A percentile compares a stretch with the other conserved stretches of the same genome.
phyloP scores from a whole-genome alignment of 2,888 invertebrate species.

The Phlogophora meticulosa region DNA sequence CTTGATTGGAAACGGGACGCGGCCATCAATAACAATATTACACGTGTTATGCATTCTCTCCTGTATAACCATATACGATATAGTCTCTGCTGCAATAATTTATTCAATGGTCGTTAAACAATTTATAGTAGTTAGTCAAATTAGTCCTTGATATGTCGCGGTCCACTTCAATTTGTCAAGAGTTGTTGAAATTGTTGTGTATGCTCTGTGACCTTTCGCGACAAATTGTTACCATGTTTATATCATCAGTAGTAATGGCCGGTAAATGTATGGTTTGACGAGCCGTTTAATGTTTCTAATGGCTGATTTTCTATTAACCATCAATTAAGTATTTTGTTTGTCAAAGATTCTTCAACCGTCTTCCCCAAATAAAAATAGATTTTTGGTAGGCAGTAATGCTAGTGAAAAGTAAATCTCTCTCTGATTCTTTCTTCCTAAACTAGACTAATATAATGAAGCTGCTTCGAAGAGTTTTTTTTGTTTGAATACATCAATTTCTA shows the following conservation, averaged over 20 bases:
- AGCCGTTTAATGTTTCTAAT: not conserved
- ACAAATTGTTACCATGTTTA: slow-evolving; percentile 15
- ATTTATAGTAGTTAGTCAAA: slow-evolving; percentile 15
- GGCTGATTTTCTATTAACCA: not conserved
- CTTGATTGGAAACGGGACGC: too few species aligned
- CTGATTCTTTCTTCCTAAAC: not conserved
- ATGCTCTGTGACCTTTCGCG: slow-evolving; percentile 24
- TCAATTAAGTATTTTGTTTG: not conserved
- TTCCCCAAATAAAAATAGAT: not conserved
- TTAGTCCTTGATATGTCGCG: slow-evolving; percentile 39
- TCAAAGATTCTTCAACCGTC: not conserved
- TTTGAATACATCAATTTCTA: too few species aligned
- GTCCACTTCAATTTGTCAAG: slow-evolving; percentile 42
- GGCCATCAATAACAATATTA: too few species aligned
- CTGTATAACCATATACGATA: not conserved
- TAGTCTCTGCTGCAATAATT: not conserved
- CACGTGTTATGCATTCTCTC: too few species aligned
- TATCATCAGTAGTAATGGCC: slow-evolving; percentile 14
- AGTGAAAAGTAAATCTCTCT: not conserved
- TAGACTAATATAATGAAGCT: too few species aligned
- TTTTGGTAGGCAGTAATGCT: not conserved
- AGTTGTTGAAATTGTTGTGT: slow-evolving; percentile 26
- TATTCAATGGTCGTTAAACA: slow-evolving; percentile 4
- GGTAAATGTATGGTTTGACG: not conserved
- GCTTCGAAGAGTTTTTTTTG: too few species aligned